Evolutionary conservation across 35 echinoderm and acorn worm genomes (phyloP).

Genomic region (Ptychodera flava): DNA sequence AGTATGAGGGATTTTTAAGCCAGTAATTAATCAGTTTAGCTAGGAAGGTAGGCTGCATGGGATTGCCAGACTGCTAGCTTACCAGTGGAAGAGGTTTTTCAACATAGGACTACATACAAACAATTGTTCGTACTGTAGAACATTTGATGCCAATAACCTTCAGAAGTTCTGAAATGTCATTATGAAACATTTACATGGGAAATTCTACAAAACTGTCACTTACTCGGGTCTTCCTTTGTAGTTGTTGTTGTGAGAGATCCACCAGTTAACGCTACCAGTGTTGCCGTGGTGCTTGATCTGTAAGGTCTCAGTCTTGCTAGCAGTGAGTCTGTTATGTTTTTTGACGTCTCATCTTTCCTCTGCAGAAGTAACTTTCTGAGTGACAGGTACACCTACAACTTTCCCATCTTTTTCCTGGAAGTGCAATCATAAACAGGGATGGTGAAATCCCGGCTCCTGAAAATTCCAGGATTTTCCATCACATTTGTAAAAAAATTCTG

Average conservation of each 20-base stretch:
- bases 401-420: conserved; percentile 38
- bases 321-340: conserved; percentile 34
- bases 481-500: too few relatives aligned
- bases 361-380: conserved; percentile 18
- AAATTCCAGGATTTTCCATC: too few relatives aligned
- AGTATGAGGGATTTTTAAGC: background rate
- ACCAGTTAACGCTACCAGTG: conserved; percentile 44
- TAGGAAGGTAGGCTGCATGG: too few relatives aligned
- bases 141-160: too few relatives aligned
- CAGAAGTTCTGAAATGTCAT: too few relatives aligned
- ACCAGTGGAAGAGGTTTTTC: too few relatives aligned
- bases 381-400: conserved; percentile 22
- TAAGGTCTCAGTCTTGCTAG: conserved; percentile 45
- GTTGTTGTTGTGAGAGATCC: conserved; percentile 10
- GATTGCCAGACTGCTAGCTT: too few relatives aligned
- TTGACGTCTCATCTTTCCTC: conserved; percentile 30
- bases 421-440: background rate
- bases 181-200: too few relatives aligned
- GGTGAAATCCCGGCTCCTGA: too few relatives aligned
- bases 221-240: conserved; percentile 58
- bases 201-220: too few relatives aligned
- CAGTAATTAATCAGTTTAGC: background rate
- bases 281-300: conserved; percentile 31
- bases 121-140: too few relatives aligned
- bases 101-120: too few relatives aligned